phyloP scores from a whole-genome alignment of 2,888 invertebrate genomes.

The Andrena bucephala region DNA sequence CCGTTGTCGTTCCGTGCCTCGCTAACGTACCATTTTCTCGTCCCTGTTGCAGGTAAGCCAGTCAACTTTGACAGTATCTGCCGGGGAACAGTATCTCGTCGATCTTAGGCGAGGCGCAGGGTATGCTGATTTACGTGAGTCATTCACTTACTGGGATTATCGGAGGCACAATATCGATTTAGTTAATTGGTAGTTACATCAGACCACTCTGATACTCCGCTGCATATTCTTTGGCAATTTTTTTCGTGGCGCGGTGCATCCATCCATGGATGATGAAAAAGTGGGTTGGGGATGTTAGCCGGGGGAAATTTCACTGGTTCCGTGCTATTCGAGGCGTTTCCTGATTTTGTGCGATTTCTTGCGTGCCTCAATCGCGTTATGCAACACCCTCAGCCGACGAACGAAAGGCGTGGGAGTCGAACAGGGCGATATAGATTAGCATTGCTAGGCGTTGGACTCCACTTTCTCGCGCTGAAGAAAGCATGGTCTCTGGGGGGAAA shows the following conservation, averaged over 20 bases:
- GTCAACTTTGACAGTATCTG: neutral
- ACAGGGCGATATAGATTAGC: constrained; percentile 41
- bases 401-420: constrained; percentile 68
- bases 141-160: too few species aligned
- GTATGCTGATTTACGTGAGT: too few species aligned
- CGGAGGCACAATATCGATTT: too few species aligned
- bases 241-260: constrained; percentile 1
- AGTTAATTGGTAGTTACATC: too few species aligned
- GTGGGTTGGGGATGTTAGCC: neutral
- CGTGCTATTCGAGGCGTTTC: constrained; percentile 38
- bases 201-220: neutral
- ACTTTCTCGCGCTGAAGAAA: constrained; percentile 43
- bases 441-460: constrained; percentile 24
- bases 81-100: neutral
- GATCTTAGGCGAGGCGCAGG: neutral
- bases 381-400: constrained; percentile 44
- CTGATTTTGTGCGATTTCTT: constrained; percentile 58
- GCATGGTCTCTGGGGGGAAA: neutral
- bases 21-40: neutral
- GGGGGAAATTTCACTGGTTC: constrained; percentile 18
- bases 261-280: constrained; percentile 11
- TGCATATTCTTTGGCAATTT: neutral
- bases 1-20: neutral
- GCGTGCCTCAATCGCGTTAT: constrained; percentile 55
- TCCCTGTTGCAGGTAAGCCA: constrained; percentile 51